A percentile compares a stretch with the other conserved stretches of the same genome.
Conservation (phyloP, 1,140 invertebrate species). For the Trichoplusia ni region DNA sequence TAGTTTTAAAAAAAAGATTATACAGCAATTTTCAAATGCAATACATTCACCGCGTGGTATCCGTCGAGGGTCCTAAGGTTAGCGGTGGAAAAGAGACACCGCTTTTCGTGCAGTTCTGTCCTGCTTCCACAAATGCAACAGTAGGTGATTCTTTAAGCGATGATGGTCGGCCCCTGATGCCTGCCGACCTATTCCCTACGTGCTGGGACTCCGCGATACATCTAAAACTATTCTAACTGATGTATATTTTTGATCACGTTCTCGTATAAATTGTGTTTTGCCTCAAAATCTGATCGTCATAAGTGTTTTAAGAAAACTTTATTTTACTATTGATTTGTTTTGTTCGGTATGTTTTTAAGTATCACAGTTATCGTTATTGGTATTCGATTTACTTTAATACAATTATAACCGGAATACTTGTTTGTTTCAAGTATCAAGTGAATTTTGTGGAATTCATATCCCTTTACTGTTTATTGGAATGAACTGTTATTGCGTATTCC, state of each 20-base stretch:
- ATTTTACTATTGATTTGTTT: slow-evolving; percentile 17
- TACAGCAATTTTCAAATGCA: too few relatives aligned
- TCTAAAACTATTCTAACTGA: slow-evolving; percentile 27
- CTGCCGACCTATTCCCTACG: slow-evolving; percentile 41
- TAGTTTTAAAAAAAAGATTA: too few relatives aligned
- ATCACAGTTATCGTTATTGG: too few relatives aligned
- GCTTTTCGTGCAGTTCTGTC: too few relatives aligned
- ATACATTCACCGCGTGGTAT: too few relatives aligned
- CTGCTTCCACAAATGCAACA: slow-evolving; percentile 19
- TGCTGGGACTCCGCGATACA: slow-evolving; percentile 37
- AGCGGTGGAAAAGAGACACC: too few relatives aligned
- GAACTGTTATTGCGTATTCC: too few relatives aligned
- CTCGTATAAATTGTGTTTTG: slow-evolving; percentile 33
- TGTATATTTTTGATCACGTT: slow-evolving; percentile 36
- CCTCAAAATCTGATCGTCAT: slow-evolving; percentile 29
- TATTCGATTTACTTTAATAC: slow-evolving; percentile 4
- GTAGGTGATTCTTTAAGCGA: slow-evolving; percentile 39
- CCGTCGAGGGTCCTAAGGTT: too few relatives aligned
- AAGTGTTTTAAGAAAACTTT: slow-evolving; percentile 26
- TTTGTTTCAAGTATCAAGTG: neutral
- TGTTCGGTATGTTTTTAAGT: too few relatives aligned
- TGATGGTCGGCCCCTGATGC: slow-evolving; percentile 30
- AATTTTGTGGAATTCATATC: too few relatives aligned
- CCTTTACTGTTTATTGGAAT: too few relatives aligned
- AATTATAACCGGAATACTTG: neutral